Conservation (phyloP, 2,113 vertebrate species). For the Pygoscelis antarcticus region DNA sequence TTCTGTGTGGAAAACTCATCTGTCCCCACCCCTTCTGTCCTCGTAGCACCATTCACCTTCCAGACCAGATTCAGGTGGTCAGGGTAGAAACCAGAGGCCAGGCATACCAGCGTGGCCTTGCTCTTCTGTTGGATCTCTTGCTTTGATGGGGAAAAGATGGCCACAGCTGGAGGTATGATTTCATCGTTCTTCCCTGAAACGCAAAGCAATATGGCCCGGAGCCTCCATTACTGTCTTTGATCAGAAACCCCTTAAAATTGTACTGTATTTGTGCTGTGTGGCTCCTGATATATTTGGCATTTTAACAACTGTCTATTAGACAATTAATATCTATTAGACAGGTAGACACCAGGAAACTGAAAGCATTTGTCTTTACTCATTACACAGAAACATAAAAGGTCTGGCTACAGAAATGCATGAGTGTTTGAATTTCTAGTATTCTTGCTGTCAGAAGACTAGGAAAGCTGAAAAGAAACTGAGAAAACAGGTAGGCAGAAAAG, state of each 20-base stretch:
- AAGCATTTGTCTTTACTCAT: neutral
- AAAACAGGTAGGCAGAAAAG: neutral
- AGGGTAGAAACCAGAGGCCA: constrained; percentile 84
- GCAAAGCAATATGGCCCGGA: neutral
- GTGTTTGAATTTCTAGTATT: neutral
- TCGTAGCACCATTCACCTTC: constrained; percentile 14
- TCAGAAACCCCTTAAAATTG: neutral
- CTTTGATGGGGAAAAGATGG: constrained; percentile 75
- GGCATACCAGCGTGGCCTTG: constrained; percentile 84
- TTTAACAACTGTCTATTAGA: neutral
- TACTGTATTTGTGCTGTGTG: neutral
- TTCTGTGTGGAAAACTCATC: neutral
- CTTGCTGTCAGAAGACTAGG: neutral
- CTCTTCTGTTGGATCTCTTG: constrained; percentile 67
- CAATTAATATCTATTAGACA: neutral
- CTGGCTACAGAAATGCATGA: neutral
- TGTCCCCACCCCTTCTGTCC: constrained; percentile 59
- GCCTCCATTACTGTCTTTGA: neutral
- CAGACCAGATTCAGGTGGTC: constrained; percentile 85
- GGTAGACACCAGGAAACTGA: neutral
- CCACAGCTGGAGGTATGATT: constrained; percentile 55
- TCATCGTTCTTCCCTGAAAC: constrained; percentile 8
- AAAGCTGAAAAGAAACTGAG: neutral
- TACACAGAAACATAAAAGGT: neutral
- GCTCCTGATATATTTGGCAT: neutral